Evolutionary conservation across 2,888 invertebrate genomes (phyloP), one percentile per base, ranked within the genome.

Genomic region (Chymomyza procnemis): DNA sequence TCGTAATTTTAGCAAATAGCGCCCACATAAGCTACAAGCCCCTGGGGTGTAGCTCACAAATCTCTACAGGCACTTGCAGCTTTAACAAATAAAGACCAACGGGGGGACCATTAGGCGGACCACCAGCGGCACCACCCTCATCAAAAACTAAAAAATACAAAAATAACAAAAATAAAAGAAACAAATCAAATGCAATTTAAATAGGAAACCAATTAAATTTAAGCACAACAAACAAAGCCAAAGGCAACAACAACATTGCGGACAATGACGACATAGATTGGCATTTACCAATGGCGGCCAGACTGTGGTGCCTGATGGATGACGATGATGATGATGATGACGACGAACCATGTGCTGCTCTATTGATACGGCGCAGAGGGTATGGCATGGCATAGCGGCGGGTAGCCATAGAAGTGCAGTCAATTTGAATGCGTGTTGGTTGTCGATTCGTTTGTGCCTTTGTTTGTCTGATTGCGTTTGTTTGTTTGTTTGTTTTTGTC

Each of bases 161-260:
- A 48, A 50, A 71, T n/a, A 41, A 64, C 56, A 52, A 65, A 61
- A 4, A 57, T 14, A 65, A 64, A 68, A 69, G 19, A 63, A 56
- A 56, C 41, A 54, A 62, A 60, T 60, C 50, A 47, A 83, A 76
- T 72, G 85, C 85, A 85, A 84, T 87, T 85, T 80, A 78, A 84
- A 84, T 80, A 71, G 78, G 84, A 84, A 84, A 85, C 83, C 85
- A 84, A 87, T 84, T 83, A 85, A 87, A 85, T 83, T 87, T 85
- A 80, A 87, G 73, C 69, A 75, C 71, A 76, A 68, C 66, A 63
- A 61, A 61, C 68, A 74, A 50, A 64, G 74, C 73, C 68, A 79
- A 80, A 62, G 75, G 78, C 61, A 50, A 61, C 22, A 50, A 61
- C 22, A 67, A 67, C 19, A 54, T 22, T 54, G 54, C 16, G 22